These are phyloP conservation scores for Seladonia tumulorum DNA, from an alignment of 2,888 invertebrate species.

Conservation along the genomic window DNA sequence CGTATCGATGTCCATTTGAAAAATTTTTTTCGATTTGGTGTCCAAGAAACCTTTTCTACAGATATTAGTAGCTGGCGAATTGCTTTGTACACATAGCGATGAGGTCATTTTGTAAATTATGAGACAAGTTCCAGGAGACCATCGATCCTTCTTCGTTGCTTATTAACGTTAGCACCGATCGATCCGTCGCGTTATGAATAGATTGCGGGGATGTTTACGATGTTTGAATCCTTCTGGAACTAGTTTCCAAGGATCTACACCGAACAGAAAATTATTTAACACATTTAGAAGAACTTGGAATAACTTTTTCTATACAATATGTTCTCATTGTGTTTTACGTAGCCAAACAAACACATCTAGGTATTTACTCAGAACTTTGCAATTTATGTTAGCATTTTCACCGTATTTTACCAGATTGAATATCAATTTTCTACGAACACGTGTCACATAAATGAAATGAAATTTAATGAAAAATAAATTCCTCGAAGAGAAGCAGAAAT, in stretches of 20 bases:
- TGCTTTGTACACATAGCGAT: not conserved
- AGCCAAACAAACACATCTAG: not conserved
- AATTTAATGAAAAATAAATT: too few species aligned
- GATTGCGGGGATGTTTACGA: not conserved
- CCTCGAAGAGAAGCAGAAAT: too few species aligned
- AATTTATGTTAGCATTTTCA: not conserved
- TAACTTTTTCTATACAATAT: not conserved
- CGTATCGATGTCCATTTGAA: not conserved
- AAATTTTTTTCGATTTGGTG: not conserved
- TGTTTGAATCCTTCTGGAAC: not conserved
- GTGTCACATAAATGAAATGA: too few species aligned
- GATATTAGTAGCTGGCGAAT: not conserved
- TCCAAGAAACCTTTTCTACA: not conserved
- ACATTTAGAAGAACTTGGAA: not conserved
- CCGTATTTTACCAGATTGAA: not conserved
- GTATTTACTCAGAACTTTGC: not conserved
- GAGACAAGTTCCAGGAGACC: not conserved
- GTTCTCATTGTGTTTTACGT: not conserved
- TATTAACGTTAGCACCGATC: not conserved
- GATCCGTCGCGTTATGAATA: slow-evolving; percentile 5
- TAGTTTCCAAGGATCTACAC: not conserved
- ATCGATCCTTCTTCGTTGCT: not conserved
- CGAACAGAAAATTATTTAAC: not conserved
- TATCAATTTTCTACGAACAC: too few species aligned
- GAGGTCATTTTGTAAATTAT: not conserved